Evolutionary conservation across 2,888 invertebrate species (phyloP).

Genomic region (Cheilosia scutellata): DNA sequence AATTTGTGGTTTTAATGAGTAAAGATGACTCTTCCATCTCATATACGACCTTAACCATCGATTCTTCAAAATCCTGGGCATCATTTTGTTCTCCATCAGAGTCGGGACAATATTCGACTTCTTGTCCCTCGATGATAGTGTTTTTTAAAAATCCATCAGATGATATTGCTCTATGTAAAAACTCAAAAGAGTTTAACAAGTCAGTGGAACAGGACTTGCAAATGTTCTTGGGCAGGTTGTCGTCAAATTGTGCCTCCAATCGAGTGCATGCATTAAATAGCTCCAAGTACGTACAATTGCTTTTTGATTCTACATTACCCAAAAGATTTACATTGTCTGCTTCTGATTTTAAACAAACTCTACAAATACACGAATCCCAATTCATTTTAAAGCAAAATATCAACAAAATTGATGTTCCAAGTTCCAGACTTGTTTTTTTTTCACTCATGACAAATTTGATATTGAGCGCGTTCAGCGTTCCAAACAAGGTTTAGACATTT

Average conservation of each 20-base stretch:
- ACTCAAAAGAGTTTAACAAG: conserved; percentile 36
- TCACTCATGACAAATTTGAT: background rate
- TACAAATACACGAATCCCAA: conserved; percentile 35
- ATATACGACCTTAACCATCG: background rate
- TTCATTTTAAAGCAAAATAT: conserved; percentile 30
- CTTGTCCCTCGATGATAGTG: background rate
- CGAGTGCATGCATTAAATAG: conserved; percentile 61
- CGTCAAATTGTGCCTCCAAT: conserved; percentile 34
- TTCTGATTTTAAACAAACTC: conserved; percentile 50
- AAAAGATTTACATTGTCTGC: conserved; percentile 4
- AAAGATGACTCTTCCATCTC: background rate
- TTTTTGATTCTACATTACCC: conserved; percentile 20
- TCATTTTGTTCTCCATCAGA: conserved; percentile 10
- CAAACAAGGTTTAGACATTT: too few species aligned
- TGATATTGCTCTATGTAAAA: conserved; percentile 37
- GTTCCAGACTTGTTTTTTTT: too few species aligned
- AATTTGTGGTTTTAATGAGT: background rate
- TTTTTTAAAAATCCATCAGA: conserved; percentile 41
- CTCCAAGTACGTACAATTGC: conserved; percentile 50
- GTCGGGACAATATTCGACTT: background rate
- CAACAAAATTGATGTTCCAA: background rate
- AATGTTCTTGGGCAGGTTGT: conserved; percentile 54
- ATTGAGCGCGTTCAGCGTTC: background rate
- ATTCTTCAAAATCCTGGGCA: background rate
- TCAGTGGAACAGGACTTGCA: conserved; percentile 53